Evolutionary conservation across 1,140 invertebrate genomes (phyloP).

Genomic region (Notospermus geniculatus): DNA sequence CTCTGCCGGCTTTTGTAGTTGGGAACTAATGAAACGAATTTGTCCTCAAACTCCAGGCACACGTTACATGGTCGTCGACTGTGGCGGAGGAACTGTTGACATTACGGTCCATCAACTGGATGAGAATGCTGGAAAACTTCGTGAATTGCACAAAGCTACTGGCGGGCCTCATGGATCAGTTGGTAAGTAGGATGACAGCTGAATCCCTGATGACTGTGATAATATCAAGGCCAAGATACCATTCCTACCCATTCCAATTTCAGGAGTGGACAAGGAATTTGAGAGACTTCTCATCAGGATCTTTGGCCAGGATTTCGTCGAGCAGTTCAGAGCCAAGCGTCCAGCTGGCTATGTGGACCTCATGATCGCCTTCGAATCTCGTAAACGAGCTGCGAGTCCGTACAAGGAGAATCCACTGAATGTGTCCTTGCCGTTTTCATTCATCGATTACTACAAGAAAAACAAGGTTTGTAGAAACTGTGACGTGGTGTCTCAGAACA

Average conservation of each 20-base stretch:
- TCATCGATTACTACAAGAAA: conserved; percentile 64
- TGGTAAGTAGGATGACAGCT: conserved; percentile 29
- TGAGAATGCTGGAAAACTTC: conserved; percentile 54
- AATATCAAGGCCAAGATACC: too few species aligned
- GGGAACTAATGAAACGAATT: too few species aligned
- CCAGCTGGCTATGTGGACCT: conserved; percentile 64
- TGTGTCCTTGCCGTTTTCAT: conserved; percentile 64
- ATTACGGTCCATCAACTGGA: conserved; percentile 65
- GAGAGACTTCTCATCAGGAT: conserved; percentile 59
- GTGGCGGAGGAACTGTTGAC: conserved; percentile 66
- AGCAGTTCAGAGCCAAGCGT: conserved; percentile 58
- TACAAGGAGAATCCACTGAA: conserved; percentile 59
- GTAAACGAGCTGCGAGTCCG: conserved; percentile 61
- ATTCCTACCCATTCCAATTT: too few species aligned
- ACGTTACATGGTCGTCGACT: conserved; percentile 65
- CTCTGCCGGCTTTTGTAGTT: too few species aligned
- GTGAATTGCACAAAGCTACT: conserved; percentile 64
- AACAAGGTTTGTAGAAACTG: conserved; percentile 52
- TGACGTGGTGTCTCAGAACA: too few species aligned
- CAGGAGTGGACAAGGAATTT: conserved; percentile 62
- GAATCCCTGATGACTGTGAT: too few species aligned
- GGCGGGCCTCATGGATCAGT: conserved; percentile 63
- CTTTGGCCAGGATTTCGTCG: conserved; percentile 61
- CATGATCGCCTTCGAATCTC: conserved; percentile 63
- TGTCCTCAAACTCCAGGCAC: too few species aligned